Percentiles rank a stretch among this genome's conserved stretches.
Evolutionary conservation across 2,888 invertebrate species (phyloP).

Genomic region (Drosophila neoperkinsi): DNA sequence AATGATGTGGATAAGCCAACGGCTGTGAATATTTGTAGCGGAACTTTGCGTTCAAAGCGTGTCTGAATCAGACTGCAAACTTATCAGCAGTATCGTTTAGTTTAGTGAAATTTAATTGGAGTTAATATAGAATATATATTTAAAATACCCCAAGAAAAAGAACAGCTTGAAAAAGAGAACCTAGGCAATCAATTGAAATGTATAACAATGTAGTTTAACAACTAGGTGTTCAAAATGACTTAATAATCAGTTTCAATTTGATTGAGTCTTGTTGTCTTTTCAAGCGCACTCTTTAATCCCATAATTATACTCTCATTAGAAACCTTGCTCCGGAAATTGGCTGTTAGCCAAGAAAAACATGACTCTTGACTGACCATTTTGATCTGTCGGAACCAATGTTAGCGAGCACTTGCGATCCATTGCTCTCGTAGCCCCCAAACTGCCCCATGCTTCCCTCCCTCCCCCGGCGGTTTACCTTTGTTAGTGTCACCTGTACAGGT

Average conservation of each 20-base stretch:
- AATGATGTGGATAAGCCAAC: slow-evolving; percentile 23
- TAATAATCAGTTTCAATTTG: slow-evolving; percentile 15
- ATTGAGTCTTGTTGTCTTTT: slow-evolving; percentile 10
- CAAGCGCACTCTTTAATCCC: slow-evolving; percentile 14
- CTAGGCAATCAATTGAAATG: no score
- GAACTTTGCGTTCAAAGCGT: slow-evolving; percentile 15
- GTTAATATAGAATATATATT: not conserved
- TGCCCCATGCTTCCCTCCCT: slow-evolving; percentile 3
- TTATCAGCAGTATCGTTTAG: not conserved
- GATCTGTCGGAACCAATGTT: slow-evolving; percentile 64
- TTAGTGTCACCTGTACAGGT: slow-evolving; percentile 54
- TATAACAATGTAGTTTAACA: not conserved
- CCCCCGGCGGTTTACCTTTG: not conserved
- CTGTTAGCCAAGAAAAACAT: slow-evolving; percentile 9
- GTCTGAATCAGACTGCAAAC: slow-evolving; percentile 24
- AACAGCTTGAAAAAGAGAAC: not conserved
- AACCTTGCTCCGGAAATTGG: slow-evolving; percentile 26
- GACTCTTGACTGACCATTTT: slow-evolving; percentile 49
- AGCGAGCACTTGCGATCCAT: slow-evolving; percentile 46
- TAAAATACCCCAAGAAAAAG: not conserved
- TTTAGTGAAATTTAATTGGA: not conserved
- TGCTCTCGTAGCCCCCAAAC: slow-evolving; percentile 42
- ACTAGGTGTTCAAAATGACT: not conserved
- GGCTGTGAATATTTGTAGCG: slow-evolving; percentile 11
- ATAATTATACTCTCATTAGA: not conserved